Conservation (phyloP, 2,113 vertebrate species). For the Scartelaos histophorus region DNA sequence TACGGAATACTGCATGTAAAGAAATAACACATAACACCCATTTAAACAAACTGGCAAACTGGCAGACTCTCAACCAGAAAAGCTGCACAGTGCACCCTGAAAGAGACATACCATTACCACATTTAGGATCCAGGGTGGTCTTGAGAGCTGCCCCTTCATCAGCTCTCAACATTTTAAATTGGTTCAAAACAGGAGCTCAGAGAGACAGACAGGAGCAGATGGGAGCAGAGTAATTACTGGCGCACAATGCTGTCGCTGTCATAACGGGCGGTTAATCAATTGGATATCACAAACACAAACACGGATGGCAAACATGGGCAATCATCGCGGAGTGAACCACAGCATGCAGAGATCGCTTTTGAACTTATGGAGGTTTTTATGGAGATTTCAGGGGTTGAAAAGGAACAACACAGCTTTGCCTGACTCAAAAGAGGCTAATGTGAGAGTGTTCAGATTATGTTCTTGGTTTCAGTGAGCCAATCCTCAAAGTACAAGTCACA, state of each 20-base stretch:
- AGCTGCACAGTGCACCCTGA: too few species aligned
- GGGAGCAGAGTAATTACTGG: conserved; percentile 55
- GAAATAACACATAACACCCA: too few species aligned
- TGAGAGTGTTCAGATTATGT: not conserved
- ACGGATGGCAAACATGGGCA: conserved; percentile 42
- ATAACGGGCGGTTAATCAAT: conserved; percentile 60
- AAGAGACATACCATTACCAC: conserved; percentile 59
- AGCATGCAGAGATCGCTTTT: conserved; percentile 42
- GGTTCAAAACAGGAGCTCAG: conserved; percentile 40
- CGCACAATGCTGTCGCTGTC: conserved; percentile 45
- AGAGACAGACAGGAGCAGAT: conserved; percentile 33
- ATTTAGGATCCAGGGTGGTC: conserved; percentile 61
- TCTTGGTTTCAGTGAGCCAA: not conserved
- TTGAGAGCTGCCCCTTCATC: conserved; percentile 53
- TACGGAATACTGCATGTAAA: too few species aligned
- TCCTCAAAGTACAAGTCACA: not conserved
- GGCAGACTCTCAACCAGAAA: too few species aligned
- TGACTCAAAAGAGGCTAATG: conserved; percentile 5
- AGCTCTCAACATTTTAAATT: conserved; percentile 45
- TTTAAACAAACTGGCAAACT: too few species aligned
- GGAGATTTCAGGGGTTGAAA: not conserved
- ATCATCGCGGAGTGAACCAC: conserved; percentile 52
- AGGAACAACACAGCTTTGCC: not conserved
- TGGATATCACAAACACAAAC: conserved; percentile 56
- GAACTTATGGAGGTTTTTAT: conserved; percentile 14